Percentiles rank a stretch among this genome's conserved stretches.
These are phyloP conservation scores for Lasioglossum pauxillum DNA, from an alignment of 2,888 invertebrate species.

Conservation along the genomic window DNA sequence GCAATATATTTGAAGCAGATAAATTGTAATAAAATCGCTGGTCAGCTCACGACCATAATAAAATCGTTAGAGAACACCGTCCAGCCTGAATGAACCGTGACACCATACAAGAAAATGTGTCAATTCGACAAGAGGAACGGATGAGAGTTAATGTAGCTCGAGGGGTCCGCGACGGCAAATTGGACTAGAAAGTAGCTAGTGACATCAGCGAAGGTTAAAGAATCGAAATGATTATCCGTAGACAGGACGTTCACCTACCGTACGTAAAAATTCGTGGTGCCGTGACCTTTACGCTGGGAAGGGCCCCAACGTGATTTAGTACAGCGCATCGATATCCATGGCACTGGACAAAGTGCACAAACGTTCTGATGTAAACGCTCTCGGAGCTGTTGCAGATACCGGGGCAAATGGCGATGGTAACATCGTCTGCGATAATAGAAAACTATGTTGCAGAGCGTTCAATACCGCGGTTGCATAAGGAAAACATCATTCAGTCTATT, in stretches of 20 bases:
- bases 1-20: neutral
- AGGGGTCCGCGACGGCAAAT: neutral
- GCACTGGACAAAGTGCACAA: constrained; percentile 95
- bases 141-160: constrained; percentile 10
- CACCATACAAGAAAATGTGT: neutral
- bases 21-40: neutral
- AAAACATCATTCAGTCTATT: neutral
- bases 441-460: neutral
- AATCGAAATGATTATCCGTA: neutral
- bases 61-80: neutral
- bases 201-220: neutral
- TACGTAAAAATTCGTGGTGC: constrained; percentile 96
- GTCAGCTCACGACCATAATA: neutral
- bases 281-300: constrained; percentile 93
- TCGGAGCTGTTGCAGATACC: constrained; percentile 98
- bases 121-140: neutral
- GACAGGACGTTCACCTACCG: constrained; percentile 87
- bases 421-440: constrained; percentile 88
- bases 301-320: constrained; percentile 96
- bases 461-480: neutral
- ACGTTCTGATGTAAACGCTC: constrained; percentile 96
- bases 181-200: neutral
- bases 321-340: constrained; percentile 97
- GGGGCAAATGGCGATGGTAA: constrained; percentile 94
- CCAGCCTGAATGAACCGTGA: neutral